Conservation (phyloP, 35 echinoderm and acorn worm genomes). For the Ophiothrix spiculata region DNA sequence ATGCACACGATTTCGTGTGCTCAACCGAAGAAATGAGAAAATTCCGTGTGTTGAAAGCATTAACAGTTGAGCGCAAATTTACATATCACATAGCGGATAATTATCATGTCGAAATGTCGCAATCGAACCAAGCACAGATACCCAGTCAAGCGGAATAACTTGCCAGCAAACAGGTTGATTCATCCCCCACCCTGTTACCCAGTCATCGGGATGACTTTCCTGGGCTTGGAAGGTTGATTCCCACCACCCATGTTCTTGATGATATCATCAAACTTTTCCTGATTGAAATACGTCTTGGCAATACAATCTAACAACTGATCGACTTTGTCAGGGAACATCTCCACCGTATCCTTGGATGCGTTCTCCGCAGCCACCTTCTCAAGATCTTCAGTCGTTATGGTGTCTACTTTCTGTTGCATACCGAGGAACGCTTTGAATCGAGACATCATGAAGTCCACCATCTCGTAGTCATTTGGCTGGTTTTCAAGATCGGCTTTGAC, state of each 20-base stretch:
- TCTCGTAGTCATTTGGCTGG: slow-evolving; percentile 82
- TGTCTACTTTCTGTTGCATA: neutral
- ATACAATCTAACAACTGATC: slow-evolving; percentile 86
- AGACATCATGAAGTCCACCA: slow-evolving; percentile 89
- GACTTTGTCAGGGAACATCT: slow-evolving; percentile 75
- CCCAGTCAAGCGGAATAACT: too few relatives aligned
- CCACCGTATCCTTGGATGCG: slow-evolving; percentile 34
- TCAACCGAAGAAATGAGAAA: too few relatives aligned
- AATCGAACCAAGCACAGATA: too few relatives aligned
- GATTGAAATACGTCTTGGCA: slow-evolving; percentile 87
- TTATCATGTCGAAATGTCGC: too few relatives aligned
- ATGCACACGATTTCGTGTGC: too few relatives aligned
- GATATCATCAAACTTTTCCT: slow-evolving; percentile 28
- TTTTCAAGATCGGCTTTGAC: slow-evolving; percentile 68
- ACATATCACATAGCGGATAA: too few relatives aligned
- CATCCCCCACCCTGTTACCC: too few relatives aligned
- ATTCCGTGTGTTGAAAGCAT: too few relatives aligned
- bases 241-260: slow-evolving; percentile 10
- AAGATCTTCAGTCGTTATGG: neutral
- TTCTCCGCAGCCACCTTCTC: slow-evolving; percentile 18
- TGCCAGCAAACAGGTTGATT: too few relatives aligned
- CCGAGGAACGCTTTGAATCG: slow-evolving; percentile 67
- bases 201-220: neutral
- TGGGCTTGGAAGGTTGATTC: neutral
- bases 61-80: too few relatives aligned